Evolutionary conservation across 1,140 invertebrate genomes (phyloP), one percentile per base, ranked within the genome.

Genomic region (Plectrocnemia conspersa): DNA sequence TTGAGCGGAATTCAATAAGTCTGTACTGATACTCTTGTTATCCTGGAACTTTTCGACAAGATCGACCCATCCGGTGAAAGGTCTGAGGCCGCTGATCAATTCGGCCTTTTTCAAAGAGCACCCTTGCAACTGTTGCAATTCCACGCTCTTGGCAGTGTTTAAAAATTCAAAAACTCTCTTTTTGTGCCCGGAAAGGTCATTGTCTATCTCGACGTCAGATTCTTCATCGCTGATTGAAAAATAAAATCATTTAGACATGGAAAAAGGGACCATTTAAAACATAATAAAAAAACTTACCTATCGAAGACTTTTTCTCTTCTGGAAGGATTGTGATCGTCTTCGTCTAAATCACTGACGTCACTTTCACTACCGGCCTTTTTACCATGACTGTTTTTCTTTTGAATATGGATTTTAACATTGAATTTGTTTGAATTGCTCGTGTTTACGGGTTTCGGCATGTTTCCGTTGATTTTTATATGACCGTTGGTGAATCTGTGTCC

Each of bases 81-180:
- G 88, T 38, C 87, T 71, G 38, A 75, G 66, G 35, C 81, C 71
- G 32, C 87, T 73, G 23, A 90, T 81, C 3, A 78, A 75, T 16
- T 85, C 79, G 1, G 82, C 82, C 64, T 85, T 89, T 64, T 88
- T 90, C 63, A 82, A 78, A 0, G 85, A 85, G 64, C 85, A 85
- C 0, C 81, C 78, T 47, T 80, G 77, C 54, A 90, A 79, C 10
- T 82, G 66, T 21, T 81, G 74, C 7, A 91, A 64, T 66, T 91
- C 88, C 15, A 73, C 74, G 35, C 78, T 57, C 18, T 76, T 75
- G 25, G 83, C 85, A 33, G 67, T 83, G 67, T 85, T 83, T 62
- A 91, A 77, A 65, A 90, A 89, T 35, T 88, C 81, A 55, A 88
- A 82, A 22, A 89, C 87, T 65, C 81, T 79, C 61, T 80, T 81